Percentiles rank a stretch among this genome's conserved stretches.
Evolutionary conservation across 2,113 vertebrate genomes (phyloP).

Genomic region (Pipra filicauda): DNA sequence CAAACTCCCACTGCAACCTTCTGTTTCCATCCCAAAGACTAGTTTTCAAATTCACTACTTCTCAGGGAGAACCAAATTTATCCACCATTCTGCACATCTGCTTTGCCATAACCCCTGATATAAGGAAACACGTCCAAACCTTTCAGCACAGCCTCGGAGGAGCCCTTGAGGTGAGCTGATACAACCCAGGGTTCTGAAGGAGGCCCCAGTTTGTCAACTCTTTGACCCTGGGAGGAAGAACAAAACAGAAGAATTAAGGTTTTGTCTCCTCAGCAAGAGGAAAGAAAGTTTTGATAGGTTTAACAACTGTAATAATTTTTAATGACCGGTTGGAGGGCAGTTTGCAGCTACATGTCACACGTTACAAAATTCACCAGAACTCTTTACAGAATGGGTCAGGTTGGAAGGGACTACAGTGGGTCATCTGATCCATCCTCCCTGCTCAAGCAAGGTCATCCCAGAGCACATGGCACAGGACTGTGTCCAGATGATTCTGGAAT

Average conservation of each 20-base stretch:
- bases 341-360: background rate
- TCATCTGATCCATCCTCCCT: background rate
- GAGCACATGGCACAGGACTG: background rate
- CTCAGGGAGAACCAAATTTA: background rate
- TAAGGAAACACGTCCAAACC: slow-evolving; percentile 46
- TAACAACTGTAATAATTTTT: background rate
- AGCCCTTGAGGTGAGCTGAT: slow-evolving; percentile 65
- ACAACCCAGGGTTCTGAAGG: slow-evolving; percentile 72
- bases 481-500: background rate
- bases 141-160: slow-evolving; percentile 53
- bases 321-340: background rate
- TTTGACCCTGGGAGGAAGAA: slow-evolving; percentile 57
- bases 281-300: background rate
- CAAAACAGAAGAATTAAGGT: background rate
- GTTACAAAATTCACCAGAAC: background rate
- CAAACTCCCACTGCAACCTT: background rate
- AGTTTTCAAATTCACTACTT: background rate
- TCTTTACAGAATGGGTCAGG: background rate
- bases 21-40: background rate
- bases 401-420: background rate
- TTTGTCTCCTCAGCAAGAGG: background rate
- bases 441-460: rapidly evolving
- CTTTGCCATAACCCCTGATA: background rate
- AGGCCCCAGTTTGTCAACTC: slow-evolving; percentile 65
- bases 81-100: background rate